These are phyloP conservation scores for Tuta absoluta DNA, from an alignment of 2,888 invertebrate genomes.

Conservation along the genomic window DNA sequence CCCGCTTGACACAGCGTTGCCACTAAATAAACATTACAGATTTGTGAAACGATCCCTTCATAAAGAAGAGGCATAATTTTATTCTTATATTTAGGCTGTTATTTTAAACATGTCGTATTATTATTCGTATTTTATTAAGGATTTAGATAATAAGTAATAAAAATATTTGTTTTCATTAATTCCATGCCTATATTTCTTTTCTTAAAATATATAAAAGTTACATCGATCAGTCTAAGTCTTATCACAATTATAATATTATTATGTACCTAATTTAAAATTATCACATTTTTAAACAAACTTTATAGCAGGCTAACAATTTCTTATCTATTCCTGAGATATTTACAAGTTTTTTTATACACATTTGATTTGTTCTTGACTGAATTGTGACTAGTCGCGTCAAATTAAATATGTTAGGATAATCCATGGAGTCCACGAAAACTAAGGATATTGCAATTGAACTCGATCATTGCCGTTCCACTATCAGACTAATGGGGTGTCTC, in stretches of 20 bases:
- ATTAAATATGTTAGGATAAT: neutral
- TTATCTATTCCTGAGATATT: neutral
- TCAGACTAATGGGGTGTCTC: too few species aligned
- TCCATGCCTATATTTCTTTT: neutral
- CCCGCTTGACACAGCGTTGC: too few species aligned
- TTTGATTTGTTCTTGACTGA: neutral
- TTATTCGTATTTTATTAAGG: neutral
- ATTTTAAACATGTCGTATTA: neutral
- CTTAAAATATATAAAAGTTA: neutral
- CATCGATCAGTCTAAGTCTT: slow-evolving; percentile 10
- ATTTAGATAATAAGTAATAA: neutral
- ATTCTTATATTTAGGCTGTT: neutral
- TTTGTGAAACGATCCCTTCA: too few species aligned
- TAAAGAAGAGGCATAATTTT: too few species aligned
- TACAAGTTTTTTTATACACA: neutral
- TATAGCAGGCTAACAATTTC: neutral
- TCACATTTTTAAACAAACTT: neutral
- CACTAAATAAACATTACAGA: too few species aligned
- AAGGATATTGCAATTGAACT: neutral
- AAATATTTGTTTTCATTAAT: neutral
- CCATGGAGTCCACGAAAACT: neutral
- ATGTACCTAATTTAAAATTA: neutral
- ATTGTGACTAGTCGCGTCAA: slow-evolving; percentile 6
- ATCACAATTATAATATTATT: neutral
- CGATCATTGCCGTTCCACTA: too few species aligned